These are phyloP conservation scores for Mayetiola destructor DNA, from an alignment of 2,888 invertebrate species.

Conservation along the genomic window DNA sequence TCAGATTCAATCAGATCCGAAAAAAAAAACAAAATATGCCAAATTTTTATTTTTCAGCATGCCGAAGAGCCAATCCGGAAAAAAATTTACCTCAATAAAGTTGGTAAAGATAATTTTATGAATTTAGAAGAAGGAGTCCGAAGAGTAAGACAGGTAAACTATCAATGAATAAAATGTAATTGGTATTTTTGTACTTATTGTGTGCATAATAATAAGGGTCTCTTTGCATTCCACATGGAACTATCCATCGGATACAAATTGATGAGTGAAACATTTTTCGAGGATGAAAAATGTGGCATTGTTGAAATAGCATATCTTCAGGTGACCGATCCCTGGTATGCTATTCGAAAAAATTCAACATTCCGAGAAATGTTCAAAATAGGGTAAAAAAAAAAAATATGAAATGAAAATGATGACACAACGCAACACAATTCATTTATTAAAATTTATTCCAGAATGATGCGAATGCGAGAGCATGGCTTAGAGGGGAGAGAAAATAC, in stretches of 20 bases:
- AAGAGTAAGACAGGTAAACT: slow-evolving; percentile 32
- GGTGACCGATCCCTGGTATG: slow-evolving; percentile 48
- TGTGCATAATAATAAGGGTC: slow-evolving; percentile 30
- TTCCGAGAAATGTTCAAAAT: slow-evolving; percentile 48
- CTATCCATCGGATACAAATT: slow-evolving; percentile 49
- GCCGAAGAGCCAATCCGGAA: slow-evolving; percentile 47
- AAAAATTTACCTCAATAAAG: slow-evolving; percentile 48
- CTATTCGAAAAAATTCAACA: slow-evolving; percentile 46
- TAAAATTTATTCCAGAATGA: slow-evolving; percentile 33
- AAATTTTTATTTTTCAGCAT: slow-evolving; percentile 35
- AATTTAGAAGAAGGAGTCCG: slow-evolving; percentile 46
- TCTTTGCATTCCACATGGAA: slow-evolving; percentile 56
- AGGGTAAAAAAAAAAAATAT: slow-evolving; percentile 35
- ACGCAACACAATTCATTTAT: slow-evolving; percentile 9
- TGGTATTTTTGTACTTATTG: neutral
- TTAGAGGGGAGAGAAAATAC: slow-evolving; percentile 41
- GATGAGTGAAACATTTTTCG: slow-evolving; percentile 49
- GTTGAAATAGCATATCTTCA: slow-evolving; percentile 49
- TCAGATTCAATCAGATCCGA: neutral
- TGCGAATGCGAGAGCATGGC: slow-evolving; percentile 44
- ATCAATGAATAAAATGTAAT: slow-evolving; percentile 14
- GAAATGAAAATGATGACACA: slow-evolving; percentile 21
- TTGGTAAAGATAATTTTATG: slow-evolving; percentile 43
- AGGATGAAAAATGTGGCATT: slow-evolving; percentile 55
- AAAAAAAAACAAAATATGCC: neutral